A percentile compares a stretch with the other conserved stretches of the same genome.
These are phyloP conservation scores for Chloebia gouldiae DNA, from an alignment of 2,113 vertebrate genomes.

Conservation along the genomic window DNA sequence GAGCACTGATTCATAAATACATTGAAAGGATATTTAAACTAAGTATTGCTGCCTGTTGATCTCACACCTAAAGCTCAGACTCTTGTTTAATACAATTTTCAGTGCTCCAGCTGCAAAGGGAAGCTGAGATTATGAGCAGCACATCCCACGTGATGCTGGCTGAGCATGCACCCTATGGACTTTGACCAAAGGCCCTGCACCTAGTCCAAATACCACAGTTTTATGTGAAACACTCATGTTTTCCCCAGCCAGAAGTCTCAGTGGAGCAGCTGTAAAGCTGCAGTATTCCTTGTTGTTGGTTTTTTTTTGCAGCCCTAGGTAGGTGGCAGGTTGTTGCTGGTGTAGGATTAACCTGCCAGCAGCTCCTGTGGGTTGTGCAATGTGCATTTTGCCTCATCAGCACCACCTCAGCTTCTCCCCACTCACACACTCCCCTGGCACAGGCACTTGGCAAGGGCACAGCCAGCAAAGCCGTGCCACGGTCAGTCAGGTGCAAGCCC, in stretches of 20 bases:
- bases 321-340: conserved; percentile 38
- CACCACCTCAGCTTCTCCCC: conserved; percentile 5
- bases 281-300: background rate
- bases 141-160: background rate
- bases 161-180: background rate
- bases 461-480: background rate
- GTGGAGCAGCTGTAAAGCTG: background rate
- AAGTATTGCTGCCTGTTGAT: background rate
- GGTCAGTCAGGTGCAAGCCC: background rate
- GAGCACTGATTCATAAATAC: background rate
- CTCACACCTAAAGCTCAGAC: background rate
- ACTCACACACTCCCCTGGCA: background rate
- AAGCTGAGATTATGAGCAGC: background rate
- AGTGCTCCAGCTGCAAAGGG: background rate
- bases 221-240: background rate
- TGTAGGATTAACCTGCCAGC: conserved; percentile 5
- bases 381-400: conserved; percentile 5
- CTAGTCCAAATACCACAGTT: background rate
- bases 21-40: background rate
- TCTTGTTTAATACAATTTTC: background rate
- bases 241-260: background rate
- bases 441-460: background rate
- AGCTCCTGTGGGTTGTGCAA: conserved; percentile 24
- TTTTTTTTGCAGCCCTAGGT: background rate
- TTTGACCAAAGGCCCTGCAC: conserved; percentile 39